Evolutionary conservation across 2,797 vertebrate species (phyloP), one percentile per base, ranked within the genome.

Genomic region (Setipinna tenuifilis): DNA sequence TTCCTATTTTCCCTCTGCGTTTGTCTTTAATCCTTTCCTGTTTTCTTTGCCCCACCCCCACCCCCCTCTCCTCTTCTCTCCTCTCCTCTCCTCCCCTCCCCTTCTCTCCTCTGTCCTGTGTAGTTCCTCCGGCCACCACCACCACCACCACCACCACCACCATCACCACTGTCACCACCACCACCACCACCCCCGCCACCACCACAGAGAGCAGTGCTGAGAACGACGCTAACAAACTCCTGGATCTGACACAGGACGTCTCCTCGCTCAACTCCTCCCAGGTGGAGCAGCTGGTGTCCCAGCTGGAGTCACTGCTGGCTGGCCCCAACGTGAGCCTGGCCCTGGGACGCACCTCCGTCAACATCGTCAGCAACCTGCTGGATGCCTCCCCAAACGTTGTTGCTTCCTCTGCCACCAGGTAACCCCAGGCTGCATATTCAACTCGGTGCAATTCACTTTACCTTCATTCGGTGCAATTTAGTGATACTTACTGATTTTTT

Each of bases 291-390:
- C 86, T 96, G 82, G 92, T 96, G 83, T 91, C 92, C 25, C 12
- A 90, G 50, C 88, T 96, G 81, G 93, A 94, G 88, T 31, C 0
- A 0, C 92, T 96, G 41, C 61, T 96, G 86, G 91, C 91, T 0
- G 94, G 94, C 11, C 93, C 94, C 10, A 94, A 61, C 0, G 82
- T 96, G 84, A 96, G 95, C 85, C 21, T 92, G 83, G 85, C 58
- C 0, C 91, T 96, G 83, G 98, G 96, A 2, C 91, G 89, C 87
- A 90, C 62, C 65, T 95, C 97, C 78, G 83, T 99, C 85, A 86
- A 89, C 62, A 96, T 96, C 2, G 95, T 98, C 90, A 97, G 96
- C 94, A 94, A 92, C 85, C 95, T 99, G 88, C 93, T 98, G 84
- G 93, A 88, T 25, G 95, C 94, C 81, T 90, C 97, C 3, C 87